Evolutionary conservation across 2,888 invertebrate genomes (phyloP).

Genomic region (Sarcophaga carnaria): DNA sequence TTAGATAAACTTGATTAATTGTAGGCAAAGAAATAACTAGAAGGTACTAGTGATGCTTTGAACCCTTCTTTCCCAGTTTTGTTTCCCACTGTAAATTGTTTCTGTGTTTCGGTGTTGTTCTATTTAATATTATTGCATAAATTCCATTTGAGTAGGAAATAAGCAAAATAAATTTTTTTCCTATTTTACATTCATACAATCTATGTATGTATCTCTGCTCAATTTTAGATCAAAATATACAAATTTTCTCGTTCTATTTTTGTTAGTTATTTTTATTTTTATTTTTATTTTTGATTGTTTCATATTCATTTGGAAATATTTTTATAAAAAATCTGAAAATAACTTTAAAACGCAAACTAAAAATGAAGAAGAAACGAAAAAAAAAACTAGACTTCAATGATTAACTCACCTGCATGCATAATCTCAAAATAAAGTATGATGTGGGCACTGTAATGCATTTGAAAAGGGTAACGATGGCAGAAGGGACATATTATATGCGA

Average conservation of each 20-base stretch:
- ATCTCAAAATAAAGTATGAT: neutral
- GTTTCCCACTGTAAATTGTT: neutral
- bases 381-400: neutral
- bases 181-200: too few species aligned
- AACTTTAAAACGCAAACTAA: neutral
- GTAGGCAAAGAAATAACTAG: too few species aligned
- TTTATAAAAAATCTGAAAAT: conserved; percentile 17
- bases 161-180: conserved; percentile 9
- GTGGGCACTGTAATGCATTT: neutral
- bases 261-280: too few species aligned
- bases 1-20: too few species aligned
- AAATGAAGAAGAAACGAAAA: too few species aligned
- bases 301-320: conserved; percentile 6
- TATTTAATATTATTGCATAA: neutral
- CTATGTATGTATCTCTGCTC: neutral
- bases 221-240: neutral
- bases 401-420: conserved; percentile 5
- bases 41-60: too few species aligned
- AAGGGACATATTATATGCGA: too few species aligned
- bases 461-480: neutral
- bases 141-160: conserved; percentile 2
- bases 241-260: too few species aligned
- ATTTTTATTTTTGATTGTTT: too few species aligned
- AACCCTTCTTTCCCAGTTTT: neutral
- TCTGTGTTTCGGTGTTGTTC: neutral